A percentile compares a stretch with the other conserved stretches of the same genome.
Conservation (phyloP, 2,888 invertebrate species). For the Cephalotes varians region DNA sequence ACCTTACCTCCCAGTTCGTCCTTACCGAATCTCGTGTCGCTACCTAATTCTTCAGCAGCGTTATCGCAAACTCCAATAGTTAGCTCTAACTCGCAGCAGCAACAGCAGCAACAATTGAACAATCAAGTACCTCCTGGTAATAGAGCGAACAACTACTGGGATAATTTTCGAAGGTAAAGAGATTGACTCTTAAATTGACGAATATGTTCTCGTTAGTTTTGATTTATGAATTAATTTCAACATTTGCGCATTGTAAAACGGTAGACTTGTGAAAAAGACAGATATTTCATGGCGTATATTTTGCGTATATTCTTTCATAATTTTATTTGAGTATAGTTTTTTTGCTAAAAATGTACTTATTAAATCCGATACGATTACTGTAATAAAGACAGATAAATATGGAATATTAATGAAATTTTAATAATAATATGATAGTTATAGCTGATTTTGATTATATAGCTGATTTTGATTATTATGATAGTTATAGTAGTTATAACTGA, state of each 20-base stretch:
- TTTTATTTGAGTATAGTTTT: constrained; percentile 16
- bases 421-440: neutral
- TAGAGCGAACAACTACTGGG: constrained; percentile 97
- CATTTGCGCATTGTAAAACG: constrained; percentile 21
- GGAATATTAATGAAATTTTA: constrained; percentile 21
- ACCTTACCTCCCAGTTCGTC: constrained; percentile 83
- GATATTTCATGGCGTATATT: constrained; percentile 16
- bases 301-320: constrained; percentile 29
- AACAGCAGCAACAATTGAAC: constrained; percentile 87
- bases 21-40: constrained; percentile 82
- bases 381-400: constrained; percentile 14
- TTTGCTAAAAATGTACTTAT: neutral
- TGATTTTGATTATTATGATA: too few species aligned
- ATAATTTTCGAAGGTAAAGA: constrained; percentile 95
- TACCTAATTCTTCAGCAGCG: constrained; percentile 81
- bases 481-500: too few species aligned
- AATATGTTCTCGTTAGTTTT: constrained; percentile 30
- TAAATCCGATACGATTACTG: constrained; percentile 2
- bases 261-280: constrained; percentile 27
- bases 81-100: constrained; percentile 84
- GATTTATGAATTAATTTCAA: constrained; percentile 15
- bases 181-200: constrained; percentile 49
- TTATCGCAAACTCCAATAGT: constrained; percentile 81
- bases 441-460: neutral
- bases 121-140: constrained; percentile 97